Conservation (phyloP, 1,140 invertebrate species). For the Hyles euphorbiae region DNA sequence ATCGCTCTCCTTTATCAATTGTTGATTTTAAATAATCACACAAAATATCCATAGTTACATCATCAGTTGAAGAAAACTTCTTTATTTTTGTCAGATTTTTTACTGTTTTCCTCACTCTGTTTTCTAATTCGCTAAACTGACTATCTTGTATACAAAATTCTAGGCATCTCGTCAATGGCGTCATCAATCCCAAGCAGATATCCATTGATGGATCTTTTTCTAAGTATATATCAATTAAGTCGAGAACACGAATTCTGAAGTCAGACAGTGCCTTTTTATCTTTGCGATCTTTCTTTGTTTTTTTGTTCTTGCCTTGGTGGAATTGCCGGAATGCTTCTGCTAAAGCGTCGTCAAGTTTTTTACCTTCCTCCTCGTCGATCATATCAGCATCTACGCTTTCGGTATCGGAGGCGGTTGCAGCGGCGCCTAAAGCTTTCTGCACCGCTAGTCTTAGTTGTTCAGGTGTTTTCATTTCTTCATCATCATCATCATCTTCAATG, state of each 20-base stretch:
- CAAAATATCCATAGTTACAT: slow-evolving; percentile 76
- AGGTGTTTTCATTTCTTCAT: slow-evolving; percentile 78
- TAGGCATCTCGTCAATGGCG: slow-evolving; percentile 79
- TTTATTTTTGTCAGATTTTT: slow-evolving; percentile 78
- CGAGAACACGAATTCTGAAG: slow-evolving; percentile 82
- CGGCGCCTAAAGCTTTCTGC: slow-evolving; percentile 78
- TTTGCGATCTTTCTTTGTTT: slow-evolving; percentile 80
- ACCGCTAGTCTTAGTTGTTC: slow-evolving; percentile 81
- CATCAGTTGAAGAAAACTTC: slow-evolving; percentile 77
- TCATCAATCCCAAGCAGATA: slow-evolving; percentile 80
- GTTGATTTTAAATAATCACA: slow-evolving; percentile 76
- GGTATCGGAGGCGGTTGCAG: slow-evolving; percentile 76
- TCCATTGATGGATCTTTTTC: slow-evolving; percentile 81
- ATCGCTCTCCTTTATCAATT: slow-evolving; percentile 79
- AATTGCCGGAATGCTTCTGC: slow-evolving; percentile 82
- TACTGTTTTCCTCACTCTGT: slow-evolving; percentile 77
- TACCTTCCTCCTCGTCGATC: slow-evolving; percentile 85
- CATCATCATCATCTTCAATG: slow-evolving; percentile 66
- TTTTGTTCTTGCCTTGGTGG: slow-evolving; percentile 76
- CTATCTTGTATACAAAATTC: slow-evolving; percentile 82
- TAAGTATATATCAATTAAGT: slow-evolving; percentile 83
- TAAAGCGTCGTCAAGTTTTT: slow-evolving; percentile 81
- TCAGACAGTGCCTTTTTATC: slow-evolving; percentile 80
- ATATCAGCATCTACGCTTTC: slow-evolving; percentile 86
- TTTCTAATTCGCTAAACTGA: slow-evolving; percentile 81